Evolutionary conservation across 2,113 vertebrate species (phyloP), one percentile per base, ranked within the genome.

Genomic region (Embiotoca jacksoni): DNA sequence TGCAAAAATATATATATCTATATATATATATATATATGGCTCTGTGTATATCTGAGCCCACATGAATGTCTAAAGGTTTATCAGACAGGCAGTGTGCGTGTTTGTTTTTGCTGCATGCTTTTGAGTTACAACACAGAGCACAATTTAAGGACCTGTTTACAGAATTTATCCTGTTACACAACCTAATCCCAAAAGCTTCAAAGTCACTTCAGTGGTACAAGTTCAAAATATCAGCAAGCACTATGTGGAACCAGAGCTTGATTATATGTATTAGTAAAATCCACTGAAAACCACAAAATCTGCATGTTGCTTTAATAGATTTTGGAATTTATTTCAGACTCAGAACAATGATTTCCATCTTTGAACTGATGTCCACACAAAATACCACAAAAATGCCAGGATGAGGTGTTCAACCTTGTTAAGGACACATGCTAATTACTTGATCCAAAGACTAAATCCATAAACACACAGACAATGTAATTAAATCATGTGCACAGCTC

Each of bases 131-230:
- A 75, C 65, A 78, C 67, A 62, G 33, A 80, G 59, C 39, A 83
- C 55, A 85, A 23, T 69, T 87, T 75, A 70, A 81, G 44, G 58
- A 72, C 78, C 68, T 73, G 81, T 86, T 89, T 75, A 66, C 85
- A 74, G 70, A 88, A 80, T 80, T 55, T 66, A 86, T 88, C 86
- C 87, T 44, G 74, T 92, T 91, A 90, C 82, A 91, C 83, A 92
- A 89, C 82, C 53, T 85, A 90, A 93, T 91, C 91, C 89, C 57
- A 67, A 59, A 76, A 52, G 63, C 75, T 81, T 67, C 64, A 41
- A 53, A 41, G 16, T 78, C 58, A 77, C 56, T 81, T 87, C 57
- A 64, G 31, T 76, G 66, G 39, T 75, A 49, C 50, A 80, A 65
- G 70, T 86, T 84, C 23, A 87, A 68, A 73, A 78, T 77, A 67